Conservation (phyloP, 2,888 invertebrate genomes). For the Lasioglossum morio region DNA sequence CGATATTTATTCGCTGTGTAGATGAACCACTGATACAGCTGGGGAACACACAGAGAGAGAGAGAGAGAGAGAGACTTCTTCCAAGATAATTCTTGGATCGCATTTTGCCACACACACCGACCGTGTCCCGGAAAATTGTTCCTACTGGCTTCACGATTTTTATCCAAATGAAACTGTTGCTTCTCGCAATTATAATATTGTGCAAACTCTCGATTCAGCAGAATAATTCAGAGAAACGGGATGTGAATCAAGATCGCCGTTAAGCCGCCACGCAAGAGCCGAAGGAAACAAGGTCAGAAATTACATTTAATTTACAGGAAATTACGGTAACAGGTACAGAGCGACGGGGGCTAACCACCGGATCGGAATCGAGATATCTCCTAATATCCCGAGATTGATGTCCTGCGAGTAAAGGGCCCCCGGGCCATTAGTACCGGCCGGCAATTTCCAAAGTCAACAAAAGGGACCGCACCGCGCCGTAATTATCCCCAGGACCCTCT, state of each 20-base stretch:
- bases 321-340: conserved; percentile 3
- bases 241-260: background rate
- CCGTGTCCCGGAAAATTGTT: background rate
- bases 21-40: background rate
- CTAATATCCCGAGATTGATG: conserved; percentile 16
- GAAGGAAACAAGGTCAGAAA: conserved; percentile 14
- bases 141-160: background rate
- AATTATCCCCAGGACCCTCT: conserved; percentile 18
- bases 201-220: background rate
- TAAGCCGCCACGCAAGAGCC: background rate
- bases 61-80: no score
- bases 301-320: conserved; percentile 13
- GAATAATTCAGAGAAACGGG: background rate
- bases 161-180: background rate
- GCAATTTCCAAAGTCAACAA: conserved; percentile 37
- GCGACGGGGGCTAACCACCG: background rate
- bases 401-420: background rate
- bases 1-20: conserved; percentile 15
- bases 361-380: conserved; percentile 9
- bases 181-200: no score
- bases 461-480: conserved; percentile 26
- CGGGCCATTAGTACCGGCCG: background rate
- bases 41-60: no score
- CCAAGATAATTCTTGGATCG: background rate
- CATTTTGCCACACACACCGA: background rate